A percentile compares a stretch with the other conserved stretches of the same genome.
Evolutionary conservation across 2,888 invertebrate species (phyloP).

Genomic region (Sesia apiformis): DNA sequence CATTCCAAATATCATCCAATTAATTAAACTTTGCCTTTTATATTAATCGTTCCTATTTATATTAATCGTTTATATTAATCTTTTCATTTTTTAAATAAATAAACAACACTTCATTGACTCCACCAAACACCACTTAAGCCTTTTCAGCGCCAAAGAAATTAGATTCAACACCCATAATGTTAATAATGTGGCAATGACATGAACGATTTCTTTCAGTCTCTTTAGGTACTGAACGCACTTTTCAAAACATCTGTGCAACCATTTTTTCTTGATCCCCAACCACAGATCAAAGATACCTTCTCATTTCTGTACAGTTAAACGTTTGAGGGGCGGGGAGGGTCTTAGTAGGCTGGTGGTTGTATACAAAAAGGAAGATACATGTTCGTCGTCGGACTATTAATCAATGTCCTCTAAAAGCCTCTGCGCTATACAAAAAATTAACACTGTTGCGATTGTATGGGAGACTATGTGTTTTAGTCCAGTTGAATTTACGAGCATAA

Average conservation of each 20-base stretch:
- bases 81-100: not conserved
- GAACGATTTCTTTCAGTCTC: constrained; percentile 22
- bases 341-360: constrained; percentile 13
- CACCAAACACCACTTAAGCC: not conserved
- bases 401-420: constrained; percentile 61
- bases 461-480: not conserved
- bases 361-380: constrained; percentile 39
- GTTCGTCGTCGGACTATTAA: constrained; percentile 51
- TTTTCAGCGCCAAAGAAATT: constrained; percentile 11
- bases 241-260: constrained; percentile 26
- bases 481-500: not conserved
- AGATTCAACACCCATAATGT: constrained; percentile 16
- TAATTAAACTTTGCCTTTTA: no score
- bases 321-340: constrained; percentile 11
- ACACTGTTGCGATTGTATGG: not conserved
- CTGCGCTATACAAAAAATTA: constrained; percentile 47
- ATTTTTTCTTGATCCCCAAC: constrained; percentile 16
- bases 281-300: not conserved
- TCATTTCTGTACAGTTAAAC: not conserved
- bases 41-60: no score
- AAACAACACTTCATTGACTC: not conserved
- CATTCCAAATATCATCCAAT: no score
- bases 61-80: no score
- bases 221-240: constrained; percentile 24
- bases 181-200: constrained; percentile 33